A percentile compares a stretch with the other conserved stretches of the same genome.
phyloP scores from a whole-genome alignment of 2,797 vertebrate species.

The Sternotherus odoratus region DNA sequence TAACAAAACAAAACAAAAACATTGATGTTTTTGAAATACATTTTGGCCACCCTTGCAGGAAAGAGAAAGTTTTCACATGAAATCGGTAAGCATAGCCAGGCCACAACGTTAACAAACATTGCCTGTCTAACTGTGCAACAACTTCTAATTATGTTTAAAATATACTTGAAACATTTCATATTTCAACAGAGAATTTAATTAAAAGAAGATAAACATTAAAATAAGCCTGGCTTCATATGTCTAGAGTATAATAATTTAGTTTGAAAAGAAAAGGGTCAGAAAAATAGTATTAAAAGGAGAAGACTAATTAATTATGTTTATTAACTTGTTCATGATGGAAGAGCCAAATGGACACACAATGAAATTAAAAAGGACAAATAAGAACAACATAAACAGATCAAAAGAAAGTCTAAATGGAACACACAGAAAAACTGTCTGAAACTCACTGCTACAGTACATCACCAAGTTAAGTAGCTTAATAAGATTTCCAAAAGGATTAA shows the following conservation, averaged over 20 bases:
- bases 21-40: neutral
- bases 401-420: too few species aligned
- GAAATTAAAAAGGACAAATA: too few species aligned
- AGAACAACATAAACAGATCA: too few species aligned
- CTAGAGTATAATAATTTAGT: neutral
- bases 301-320: neutral
- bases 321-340: too few species aligned
- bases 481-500: too few species aligned
- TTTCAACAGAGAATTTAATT: neutral
- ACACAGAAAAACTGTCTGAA: too few species aligned
- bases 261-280: neutral
- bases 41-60: neutral
- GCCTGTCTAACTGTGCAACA: neutral
- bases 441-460: too few species aligned
- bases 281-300: neutral
- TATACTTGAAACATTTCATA: neutral
- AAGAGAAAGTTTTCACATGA: neutral
- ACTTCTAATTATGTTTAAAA: neutral
- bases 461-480: neutral
- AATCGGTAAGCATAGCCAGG: neutral
- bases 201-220: neutral
- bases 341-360: too few species aligned
- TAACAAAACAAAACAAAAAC: neutral
- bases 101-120: fast-evolving
- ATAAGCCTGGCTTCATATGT: neutral